Conservation (phyloP, 2,888 invertebrate genomes). For the Hypercompe scribonia region DNA sequence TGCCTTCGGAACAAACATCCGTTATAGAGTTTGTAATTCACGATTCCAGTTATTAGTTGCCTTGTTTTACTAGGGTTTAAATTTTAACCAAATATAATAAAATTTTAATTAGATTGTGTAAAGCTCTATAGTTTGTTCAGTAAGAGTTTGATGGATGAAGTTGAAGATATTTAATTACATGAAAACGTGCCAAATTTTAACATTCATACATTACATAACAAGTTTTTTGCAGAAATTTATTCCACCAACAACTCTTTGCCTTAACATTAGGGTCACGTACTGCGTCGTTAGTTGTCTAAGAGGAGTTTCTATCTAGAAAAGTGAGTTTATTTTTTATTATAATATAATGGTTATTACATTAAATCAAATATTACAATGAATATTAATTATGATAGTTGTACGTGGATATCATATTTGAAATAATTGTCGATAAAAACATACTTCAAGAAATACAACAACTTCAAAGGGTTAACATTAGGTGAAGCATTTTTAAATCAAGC, state of each 20-base stretch:
- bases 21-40: constrained; percentile 4
- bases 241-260: not conserved
- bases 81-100: no score
- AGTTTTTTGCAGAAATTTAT: not conserved
- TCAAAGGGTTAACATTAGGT: no score
- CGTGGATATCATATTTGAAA: not conserved
- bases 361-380: not conserved
- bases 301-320: not conserved
- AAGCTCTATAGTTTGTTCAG: not conserved
- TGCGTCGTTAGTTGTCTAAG: not conserved
- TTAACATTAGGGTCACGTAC: not conserved
- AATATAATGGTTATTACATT: not conserved
- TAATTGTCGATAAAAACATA: no score
- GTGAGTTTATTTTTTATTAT: not conserved
- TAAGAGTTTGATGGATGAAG: not conserved
- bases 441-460: no score
- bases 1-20: constrained; percentile 28
- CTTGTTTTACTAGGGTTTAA: not conserved
- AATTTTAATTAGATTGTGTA: not conserved
- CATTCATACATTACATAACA: not conserved
- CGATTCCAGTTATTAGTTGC: constrained; percentile 1
- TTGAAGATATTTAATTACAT: not conserved
- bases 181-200: not conserved
- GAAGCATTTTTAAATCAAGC: no score
- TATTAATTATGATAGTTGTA: not conserved